Conservation (phyloP, 1,140 invertebrate genomes). For the Ectropis grisescens region DNA sequence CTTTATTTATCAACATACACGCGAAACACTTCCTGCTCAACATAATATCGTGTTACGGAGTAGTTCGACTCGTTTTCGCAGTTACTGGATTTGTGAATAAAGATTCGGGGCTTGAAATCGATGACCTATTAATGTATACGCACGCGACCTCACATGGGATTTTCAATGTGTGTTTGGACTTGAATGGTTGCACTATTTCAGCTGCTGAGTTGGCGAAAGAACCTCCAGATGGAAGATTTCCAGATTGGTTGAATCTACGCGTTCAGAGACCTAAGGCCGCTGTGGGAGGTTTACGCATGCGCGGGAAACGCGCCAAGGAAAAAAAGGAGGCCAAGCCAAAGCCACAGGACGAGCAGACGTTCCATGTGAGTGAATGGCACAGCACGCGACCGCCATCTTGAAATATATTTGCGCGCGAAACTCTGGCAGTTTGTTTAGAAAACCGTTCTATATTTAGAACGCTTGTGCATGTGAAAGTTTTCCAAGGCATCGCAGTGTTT, state of each 20-base stretch:
- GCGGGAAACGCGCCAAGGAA: constrained; percentile 42
- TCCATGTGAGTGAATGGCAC: constrained; percentile 35
- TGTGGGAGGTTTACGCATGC: constrained; percentile 31
- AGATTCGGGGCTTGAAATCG: constrained; percentile 10
- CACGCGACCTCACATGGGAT: too few relatives aligned
- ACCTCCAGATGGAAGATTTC: constrained; percentile 50
- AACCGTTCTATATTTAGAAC: too few relatives aligned
- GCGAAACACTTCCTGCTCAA: constrained; percentile 25
- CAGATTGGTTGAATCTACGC: constrained; percentile 55
- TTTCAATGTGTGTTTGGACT: too few relatives aligned
- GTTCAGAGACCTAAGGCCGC: constrained; percentile 42
- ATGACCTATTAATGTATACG: constrained; percentile 10
- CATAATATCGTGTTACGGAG: constrained; percentile 33
- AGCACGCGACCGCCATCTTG: constrained; percentile 12
- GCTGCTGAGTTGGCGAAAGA: constrained; percentile 55
- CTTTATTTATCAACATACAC: constrained; percentile 30
- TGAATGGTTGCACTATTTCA: constrained; percentile 17
- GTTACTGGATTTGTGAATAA: constrained; percentile 6
- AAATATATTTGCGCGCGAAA: constrained; percentile 18
- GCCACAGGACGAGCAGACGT: constrained; percentile 29
- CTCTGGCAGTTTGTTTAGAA: too few relatives aligned
- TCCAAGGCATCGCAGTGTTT: too few relatives aligned
- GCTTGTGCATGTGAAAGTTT: too few relatives aligned
- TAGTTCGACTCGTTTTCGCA: constrained; percentile 19
- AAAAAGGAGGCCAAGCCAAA: constrained; percentile 16